Evolutionary conservation across 2,888 invertebrate species (phyloP).

Genomic region (Diploptera punctata): DNA sequence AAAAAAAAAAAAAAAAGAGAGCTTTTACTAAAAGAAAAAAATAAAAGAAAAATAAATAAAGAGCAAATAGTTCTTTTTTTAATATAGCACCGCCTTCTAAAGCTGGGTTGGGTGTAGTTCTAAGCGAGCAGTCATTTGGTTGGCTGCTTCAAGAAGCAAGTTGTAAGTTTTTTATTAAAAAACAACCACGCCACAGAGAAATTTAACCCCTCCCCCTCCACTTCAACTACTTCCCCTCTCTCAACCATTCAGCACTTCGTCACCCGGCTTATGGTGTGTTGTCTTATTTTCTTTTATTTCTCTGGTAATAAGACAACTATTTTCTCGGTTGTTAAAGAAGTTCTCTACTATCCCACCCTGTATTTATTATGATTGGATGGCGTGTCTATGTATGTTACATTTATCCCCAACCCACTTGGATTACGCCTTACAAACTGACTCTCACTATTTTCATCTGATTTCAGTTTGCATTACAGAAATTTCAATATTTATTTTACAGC

Average conservation of each 20-base stretch:
- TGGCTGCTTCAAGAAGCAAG: conserved; percentile 9
- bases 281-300: not conserved
- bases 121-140: conserved; percentile 20
- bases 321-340: too few relatives aligned
- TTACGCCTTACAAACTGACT: too few relatives aligned
- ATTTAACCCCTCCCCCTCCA: conserved; percentile 10
- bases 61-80: conserved; percentile 29
- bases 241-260: conserved; percentile 7
- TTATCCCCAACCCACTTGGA: too few relatives aligned
- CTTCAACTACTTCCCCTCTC: not conserved
- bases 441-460: too few relatives aligned
- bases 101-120: conserved; percentile 16
- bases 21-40: not conserved
- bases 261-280: conserved; percentile 1
- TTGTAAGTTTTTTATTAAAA: conserved; percentile 18
- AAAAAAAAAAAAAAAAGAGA: conserved; percentile 12
- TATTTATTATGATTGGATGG: conserved; percentile 3
- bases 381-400: too few relatives aligned
- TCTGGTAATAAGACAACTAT: conserved; percentile 1
- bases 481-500: too few relatives aligned
- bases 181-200: conserved; percentile 14
- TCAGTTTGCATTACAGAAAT: too few relatives aligned
- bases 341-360: too few relatives aligned
- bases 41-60: not conserved
- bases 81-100: conserved; percentile 20